Evolutionary conservation across 2,888 invertebrate species (phyloP).

Genomic region (Pterobdella sp.): DNA sequence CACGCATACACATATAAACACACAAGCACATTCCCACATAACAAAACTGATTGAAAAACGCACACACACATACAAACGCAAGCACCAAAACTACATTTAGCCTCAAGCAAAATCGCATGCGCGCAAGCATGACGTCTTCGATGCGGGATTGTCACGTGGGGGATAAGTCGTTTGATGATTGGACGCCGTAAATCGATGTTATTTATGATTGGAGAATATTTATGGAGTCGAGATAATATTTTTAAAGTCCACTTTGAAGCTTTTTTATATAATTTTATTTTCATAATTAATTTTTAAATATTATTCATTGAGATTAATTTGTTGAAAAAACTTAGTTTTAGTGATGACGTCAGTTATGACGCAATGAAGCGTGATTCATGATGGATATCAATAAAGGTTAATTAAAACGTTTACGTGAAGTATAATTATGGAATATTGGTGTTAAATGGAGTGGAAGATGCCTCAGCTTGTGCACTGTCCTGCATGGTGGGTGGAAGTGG

Average conservation of each 20-base stretch:
- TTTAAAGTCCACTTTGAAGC: too few relatives aligned
- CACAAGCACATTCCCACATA: not conserved
- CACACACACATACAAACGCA: not conserved
- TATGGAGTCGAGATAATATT: too few relatives aligned
- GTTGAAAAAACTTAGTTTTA: not conserved
- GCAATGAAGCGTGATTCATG: not conserved
- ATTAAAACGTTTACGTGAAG: not conserved
- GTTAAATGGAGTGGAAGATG: not conserved
- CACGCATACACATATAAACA: conserved; percentile 15
- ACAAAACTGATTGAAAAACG: not conserved
- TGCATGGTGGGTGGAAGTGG: conserved; percentile 9
- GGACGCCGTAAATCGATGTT: too few relatives aligned
- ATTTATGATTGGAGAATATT: too few relatives aligned
- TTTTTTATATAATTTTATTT: too few relatives aligned
- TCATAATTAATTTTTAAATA: not conserved
- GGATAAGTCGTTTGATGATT: too few relatives aligned
- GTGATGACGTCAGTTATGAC: too few relatives aligned
- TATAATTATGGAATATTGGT: too few relatives aligned
- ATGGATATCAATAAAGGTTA: not conserved
- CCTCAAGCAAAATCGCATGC: not conserved
- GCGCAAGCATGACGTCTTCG: not conserved
- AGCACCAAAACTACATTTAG: not conserved
- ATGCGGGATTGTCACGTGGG: conserved; percentile 4
- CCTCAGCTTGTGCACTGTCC: too few relatives aligned
- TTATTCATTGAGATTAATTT: not conserved